Evolutionary conservation across 2,888 invertebrate genomes (phyloP).

Genomic region (Eupithecia subfuscata): DNA sequence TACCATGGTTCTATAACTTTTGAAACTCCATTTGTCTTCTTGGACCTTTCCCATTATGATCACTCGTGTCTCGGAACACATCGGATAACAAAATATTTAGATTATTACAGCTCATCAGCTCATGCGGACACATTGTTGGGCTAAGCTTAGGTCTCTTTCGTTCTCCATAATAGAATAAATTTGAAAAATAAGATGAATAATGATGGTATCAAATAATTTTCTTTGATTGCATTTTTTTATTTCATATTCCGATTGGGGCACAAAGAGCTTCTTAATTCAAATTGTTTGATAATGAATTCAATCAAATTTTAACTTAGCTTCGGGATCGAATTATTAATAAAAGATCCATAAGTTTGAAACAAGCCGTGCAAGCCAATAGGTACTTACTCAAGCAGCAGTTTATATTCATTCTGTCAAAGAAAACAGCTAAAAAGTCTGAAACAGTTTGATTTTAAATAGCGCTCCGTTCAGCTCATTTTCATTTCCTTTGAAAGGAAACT

Average conservation of each 20-base stretch:
- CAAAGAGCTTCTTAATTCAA: neutral
- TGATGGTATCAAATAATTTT: neutral
- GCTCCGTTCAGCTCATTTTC: conserved; percentile 8
- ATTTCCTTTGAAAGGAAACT: conserved; percentile 21
- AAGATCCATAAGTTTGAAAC: neutral
- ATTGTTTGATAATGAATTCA: neutral
- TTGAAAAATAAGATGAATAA: too few relatives aligned
- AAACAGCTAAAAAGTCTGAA: neutral
- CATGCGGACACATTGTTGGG: neutral
- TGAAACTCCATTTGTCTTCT: too few relatives aligned
- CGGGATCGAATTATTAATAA: neutral
- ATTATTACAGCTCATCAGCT: neutral
- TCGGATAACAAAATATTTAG: too few relatives aligned
- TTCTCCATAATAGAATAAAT: too few relatives aligned
- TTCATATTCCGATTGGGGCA: neutral
- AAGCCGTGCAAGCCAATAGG: neutral
- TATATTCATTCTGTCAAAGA: neutral
- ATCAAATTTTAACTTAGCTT: neutral
- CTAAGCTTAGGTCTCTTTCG: neutral
- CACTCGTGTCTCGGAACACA: too few relatives aligned
- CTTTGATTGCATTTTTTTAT: neutral
- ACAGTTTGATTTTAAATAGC: conserved; percentile 3
- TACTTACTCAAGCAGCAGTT: neutral
- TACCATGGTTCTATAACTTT: neutral
- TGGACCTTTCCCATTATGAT: too few relatives aligned